Base-by-base conservation (phyloP, 2,797 vertebrate species). In the Ispidina picta region DNA sequence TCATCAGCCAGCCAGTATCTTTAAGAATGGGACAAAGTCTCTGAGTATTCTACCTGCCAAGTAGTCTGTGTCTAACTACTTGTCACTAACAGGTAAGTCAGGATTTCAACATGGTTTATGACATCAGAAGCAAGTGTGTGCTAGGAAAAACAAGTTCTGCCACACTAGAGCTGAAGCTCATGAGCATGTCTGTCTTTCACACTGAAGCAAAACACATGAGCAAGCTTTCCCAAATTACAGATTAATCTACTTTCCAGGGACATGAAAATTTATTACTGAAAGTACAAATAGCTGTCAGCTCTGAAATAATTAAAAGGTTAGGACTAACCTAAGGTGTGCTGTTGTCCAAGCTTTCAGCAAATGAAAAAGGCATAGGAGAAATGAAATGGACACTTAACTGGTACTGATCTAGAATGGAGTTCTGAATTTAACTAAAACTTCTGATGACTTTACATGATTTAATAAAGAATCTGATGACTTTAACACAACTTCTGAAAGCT, bases 231-330 rank as follows among this genome's bases (percentile, higher is more conserved):
- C 70, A 93, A 95, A 92, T 95, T 91, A 83, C 78, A 80, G 78
- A 55, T 68, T 88, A 74, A 95, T 90, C 88, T 92, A 88, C 77
- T 93, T 95, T 89, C 58, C 81, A 92, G 65, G 74, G 89, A 77
- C 91, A 94, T 64, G 86, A 69, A 83, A 92, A 88, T 84, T 89
- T 95, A 77, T 91, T 82, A 65, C 54, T 86, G 64, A 52, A 82
- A 68, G 60, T 71, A 88, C 89, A 90, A 95, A 89, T 91, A 88
- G 64, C 71, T 93, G 89, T 88, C 89, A 90, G 73, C 66, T 94
- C 68, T 92, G 48, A 91, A 89, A 85, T 92, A 95, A 93, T 93
- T 95, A 92, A 94, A 94, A 92, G 88, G 59, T 93, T 94, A 83
- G 92, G 48, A 90, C 92, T 95, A 87, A 89, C 85, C 74, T 93